phyloP scores from a whole-genome alignment of 2,113 vertebrate genomes.

The Dasyprocta punctata region DNA sequence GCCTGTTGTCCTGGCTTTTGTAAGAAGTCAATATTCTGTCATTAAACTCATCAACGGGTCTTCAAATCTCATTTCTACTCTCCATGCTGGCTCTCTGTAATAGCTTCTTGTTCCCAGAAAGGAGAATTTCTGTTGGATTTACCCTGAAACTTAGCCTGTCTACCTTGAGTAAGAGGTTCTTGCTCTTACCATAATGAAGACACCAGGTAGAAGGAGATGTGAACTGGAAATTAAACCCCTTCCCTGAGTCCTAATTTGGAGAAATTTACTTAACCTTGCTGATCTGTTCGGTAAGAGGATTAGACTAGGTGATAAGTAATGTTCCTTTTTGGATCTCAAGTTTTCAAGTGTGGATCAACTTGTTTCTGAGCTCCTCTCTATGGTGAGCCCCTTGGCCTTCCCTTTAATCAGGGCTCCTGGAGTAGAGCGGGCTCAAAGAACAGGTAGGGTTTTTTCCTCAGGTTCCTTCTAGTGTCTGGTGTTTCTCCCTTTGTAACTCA shows the following conservation, averaged over 20 bases:
- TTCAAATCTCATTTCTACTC: not conserved
- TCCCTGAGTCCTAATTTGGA: too few species aligned
- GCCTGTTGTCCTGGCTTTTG: not conserved
- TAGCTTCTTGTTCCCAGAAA: rapidly evolving
- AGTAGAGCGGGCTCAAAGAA: not conserved
- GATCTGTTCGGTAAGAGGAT: not conserved
- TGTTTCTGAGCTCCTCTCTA: not conserved
- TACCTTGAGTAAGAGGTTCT: not conserved
- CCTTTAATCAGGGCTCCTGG: not conserved
- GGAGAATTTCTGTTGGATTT: not conserved
- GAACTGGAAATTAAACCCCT: not conserved
- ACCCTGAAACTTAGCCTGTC: not conserved
- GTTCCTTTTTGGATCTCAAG: not conserved
- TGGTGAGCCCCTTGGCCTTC: not conserved
- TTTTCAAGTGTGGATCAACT: not conserved
- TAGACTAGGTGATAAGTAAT: not conserved
- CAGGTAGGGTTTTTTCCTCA: not conserved
- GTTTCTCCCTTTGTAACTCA: not conserved
- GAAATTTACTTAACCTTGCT: not conserved
- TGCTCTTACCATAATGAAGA: not conserved
- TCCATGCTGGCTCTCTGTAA: rapidly evolving
- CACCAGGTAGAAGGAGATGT: not conserved
- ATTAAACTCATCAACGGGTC: not conserved
- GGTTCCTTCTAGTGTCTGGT: not conserved
- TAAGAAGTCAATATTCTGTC: not conserved